Base-by-base conservation (phyloP, 1,140 invertebrate species). In the Diabrotica undecimpunctata region DNA sequence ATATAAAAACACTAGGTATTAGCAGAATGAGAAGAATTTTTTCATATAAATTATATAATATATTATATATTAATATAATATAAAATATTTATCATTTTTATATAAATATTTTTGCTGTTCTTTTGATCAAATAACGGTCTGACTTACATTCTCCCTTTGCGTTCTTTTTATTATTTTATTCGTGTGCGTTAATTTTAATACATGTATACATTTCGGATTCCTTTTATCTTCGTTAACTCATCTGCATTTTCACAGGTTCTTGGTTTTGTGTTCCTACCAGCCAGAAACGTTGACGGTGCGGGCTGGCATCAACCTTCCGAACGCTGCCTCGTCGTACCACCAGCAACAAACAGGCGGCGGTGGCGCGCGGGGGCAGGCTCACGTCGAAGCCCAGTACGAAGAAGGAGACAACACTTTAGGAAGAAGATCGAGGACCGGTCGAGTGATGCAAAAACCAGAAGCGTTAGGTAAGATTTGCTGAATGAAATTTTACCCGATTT, bases 251-350 rank as follows among this genome's bases (percentile, higher is more conserved):
- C 25, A 25, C 41, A 69, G 71, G 58, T 92, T 91, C 76, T 79
- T 92, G 38, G 90, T 93, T 0, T 81, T 91, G 6, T 93, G 90
- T 71, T 88, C 88, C 13, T 92, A 90, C 72, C 87, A 90, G 69
- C 90, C 90, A 5, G 90, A 91, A 77, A 90, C 89, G 7, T 81
- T 91, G 62, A 90, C 90, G 0, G 88, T 93, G 8, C 81, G 89
- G 63, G 90, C 90, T 25, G 89, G 90, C 12, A 85, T 88, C 41
- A 87, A 85, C 55, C 77, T 88, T 53, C 86, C 86, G 0, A 70
- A 66, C 12, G 62, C 56, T 14, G 62, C 61, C 12, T 25, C 25
- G 25, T 8, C 41, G 6, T n/a, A 46, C n/a, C 41, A 67, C 36
- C 54, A 66, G 35, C 60, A 66, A 25, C 59, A 59, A 39, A 53